Evolutionary conservation across 1,140 invertebrate genomes (phyloP).

Genomic region (Sipha flava): DNA sequence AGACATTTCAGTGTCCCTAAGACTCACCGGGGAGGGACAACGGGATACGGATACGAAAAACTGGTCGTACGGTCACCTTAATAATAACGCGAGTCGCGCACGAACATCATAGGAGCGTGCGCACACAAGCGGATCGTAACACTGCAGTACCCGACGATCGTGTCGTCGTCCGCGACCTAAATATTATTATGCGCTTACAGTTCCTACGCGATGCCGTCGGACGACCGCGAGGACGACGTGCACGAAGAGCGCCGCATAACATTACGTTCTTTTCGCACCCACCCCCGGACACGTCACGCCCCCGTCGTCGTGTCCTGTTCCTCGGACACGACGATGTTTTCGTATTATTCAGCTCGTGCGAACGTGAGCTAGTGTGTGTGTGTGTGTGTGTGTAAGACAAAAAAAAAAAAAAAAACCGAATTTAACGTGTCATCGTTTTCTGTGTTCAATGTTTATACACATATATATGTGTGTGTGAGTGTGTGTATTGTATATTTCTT

Average conservation of each 20-base stretch:
- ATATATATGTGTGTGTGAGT: neutral
- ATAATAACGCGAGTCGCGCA: no score
- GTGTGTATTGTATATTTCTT: neutral
- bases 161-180: no score
- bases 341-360: conserved; percentile 18
- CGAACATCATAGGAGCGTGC: no score
- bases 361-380: neutral
- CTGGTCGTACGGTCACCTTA: no score
- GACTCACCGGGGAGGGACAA: no score
- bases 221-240: no score
- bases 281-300: conserved; percentile 23
- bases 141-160: no score
- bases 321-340: conserved; percentile 19
- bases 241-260: neutral
- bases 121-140: no score
- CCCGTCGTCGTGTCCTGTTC: neutral
- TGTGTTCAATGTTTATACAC: neutral
- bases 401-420: conserved; percentile 29
- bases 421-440: conserved; percentile 20
- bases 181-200: no score
- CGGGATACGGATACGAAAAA: no score
- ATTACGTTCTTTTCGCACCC: neutral
- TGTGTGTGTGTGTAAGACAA: neutral
- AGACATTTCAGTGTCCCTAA: no score
- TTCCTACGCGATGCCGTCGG: no score